Evolutionary conservation across 2,888 invertebrate species (phyloP).

Genomic region (Dryomyza anilis): DNA sequence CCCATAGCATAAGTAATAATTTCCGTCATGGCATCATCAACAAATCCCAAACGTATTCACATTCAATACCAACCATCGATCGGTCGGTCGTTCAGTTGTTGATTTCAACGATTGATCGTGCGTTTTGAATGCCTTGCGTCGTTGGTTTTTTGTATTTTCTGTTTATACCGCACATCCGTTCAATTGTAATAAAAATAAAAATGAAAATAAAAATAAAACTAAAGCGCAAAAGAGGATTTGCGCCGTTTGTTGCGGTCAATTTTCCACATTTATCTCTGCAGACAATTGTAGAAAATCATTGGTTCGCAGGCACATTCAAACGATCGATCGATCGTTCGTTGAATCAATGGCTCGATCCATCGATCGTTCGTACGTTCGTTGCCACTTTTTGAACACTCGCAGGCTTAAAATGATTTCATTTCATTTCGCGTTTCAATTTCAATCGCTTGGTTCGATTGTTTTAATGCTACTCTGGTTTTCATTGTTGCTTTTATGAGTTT

Average conservation of each 20-base stretch:
- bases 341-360: background rate
- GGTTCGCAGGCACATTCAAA: background rate
- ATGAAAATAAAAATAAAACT: constrained; percentile 3
- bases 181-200: background rate
- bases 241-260: constrained; percentile 10
- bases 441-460: too few species aligned
- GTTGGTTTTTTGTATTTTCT: too few species aligned
- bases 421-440: constrained; percentile 36
- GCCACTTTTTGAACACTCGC: too few species aligned
- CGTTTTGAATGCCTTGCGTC: background rate
- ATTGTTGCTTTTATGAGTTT: too few species aligned
- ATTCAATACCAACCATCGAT: constrained; percentile 8
- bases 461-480: too few species aligned
- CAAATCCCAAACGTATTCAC: constrained; percentile 6
- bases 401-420: constrained; percentile 48
- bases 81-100: background rate
- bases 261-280: constrained; percentile 10
- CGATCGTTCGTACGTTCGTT: too few species aligned
- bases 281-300: constrained; percentile 18
- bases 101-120: constrained; percentile 1
- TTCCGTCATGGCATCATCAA: background rate
- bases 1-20: background rate
- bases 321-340: background rate
- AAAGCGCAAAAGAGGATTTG: too few species aligned
- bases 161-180: background rate